Conservation (phyloP, 2,797 vertebrate genomes). For the Danio kyathit region DNA sequence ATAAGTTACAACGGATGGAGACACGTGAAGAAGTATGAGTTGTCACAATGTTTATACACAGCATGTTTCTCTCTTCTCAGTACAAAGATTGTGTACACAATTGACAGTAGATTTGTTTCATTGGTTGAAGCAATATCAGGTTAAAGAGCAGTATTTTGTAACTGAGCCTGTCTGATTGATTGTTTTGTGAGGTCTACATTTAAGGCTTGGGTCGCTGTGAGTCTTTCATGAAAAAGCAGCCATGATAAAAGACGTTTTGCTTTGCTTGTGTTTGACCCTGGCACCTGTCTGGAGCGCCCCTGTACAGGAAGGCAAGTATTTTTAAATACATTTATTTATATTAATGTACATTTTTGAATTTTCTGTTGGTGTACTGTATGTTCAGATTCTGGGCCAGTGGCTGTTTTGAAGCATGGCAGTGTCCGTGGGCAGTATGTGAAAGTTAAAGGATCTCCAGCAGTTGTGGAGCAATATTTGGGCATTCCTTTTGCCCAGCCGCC, state of each 20-base stretch:
- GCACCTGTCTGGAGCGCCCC: constrained; percentile 55
- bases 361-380: not conserved
- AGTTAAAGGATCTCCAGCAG: constrained; percentile 72
- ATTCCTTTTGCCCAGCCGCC: constrained; percentile 80
- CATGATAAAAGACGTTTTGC: constrained; percentile 65
- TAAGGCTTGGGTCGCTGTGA: constrained; percentile 24
- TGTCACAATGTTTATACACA: not conserved
- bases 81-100: constrained; percentile 4
- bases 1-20: too few species aligned
- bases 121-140: not conserved
- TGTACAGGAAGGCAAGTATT: constrained; percentile 68
- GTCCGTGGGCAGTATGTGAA: constrained; percentile 71
- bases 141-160: constrained; percentile 49
- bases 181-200: constrained; percentile 28
- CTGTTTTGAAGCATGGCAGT: constrained; percentile 71
- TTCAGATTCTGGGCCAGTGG: constrained; percentile 60
- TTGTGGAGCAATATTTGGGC: constrained; percentile 74
- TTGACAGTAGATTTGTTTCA: constrained; percentile 14
- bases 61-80: not conserved
- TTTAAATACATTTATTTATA: not conserved
- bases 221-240: constrained; percentile 39
- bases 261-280: constrained; percentile 65
- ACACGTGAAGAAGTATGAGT: too few species aligned
- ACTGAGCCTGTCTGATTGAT: constrained; percentile 26
- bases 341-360: not conserved